Evolutionary conservation across 2,113 vertebrate genomes (phyloP).

Genomic region (Vimba vimba): DNA sequence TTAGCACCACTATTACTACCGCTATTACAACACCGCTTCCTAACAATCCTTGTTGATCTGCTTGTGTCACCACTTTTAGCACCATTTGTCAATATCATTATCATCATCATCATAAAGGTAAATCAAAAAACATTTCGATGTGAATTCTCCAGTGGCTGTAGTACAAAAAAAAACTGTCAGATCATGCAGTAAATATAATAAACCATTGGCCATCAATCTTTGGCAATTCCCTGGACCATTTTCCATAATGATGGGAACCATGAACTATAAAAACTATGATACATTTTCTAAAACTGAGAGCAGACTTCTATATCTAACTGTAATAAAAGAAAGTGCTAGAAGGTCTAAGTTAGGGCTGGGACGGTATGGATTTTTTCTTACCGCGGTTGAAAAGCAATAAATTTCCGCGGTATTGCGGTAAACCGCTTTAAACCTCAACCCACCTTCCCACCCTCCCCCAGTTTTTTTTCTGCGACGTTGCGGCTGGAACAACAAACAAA

Average conservation of each 20-base stretch:
- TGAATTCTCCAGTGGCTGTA: background rate
- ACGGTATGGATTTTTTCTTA: no score
- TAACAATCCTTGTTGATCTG: background rate
- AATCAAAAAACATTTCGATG: background rate
- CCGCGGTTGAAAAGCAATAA: no score
- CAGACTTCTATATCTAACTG: background rate
- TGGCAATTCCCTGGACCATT: background rate
- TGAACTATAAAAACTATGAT: background rate
- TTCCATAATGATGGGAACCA: background rate
- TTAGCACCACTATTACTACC: slow-evolving; percentile 9
- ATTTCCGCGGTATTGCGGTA: no score
- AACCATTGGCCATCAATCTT: background rate
- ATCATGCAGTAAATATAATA: background rate
- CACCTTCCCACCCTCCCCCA: no score
- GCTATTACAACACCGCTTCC: background rate
- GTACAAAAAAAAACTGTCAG: background rate
- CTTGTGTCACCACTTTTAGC: background rate
- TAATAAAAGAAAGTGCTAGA: background rate
- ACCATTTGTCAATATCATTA: background rate
- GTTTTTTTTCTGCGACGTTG: no score
- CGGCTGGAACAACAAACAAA: no score
- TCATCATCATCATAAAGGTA: background rate
- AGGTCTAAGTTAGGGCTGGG: no score
- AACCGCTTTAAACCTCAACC: no score
- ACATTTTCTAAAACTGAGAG: background rate